Conservation (phyloP, 2,888 invertebrate species). For the Acrocyrtus sp. region DNA sequence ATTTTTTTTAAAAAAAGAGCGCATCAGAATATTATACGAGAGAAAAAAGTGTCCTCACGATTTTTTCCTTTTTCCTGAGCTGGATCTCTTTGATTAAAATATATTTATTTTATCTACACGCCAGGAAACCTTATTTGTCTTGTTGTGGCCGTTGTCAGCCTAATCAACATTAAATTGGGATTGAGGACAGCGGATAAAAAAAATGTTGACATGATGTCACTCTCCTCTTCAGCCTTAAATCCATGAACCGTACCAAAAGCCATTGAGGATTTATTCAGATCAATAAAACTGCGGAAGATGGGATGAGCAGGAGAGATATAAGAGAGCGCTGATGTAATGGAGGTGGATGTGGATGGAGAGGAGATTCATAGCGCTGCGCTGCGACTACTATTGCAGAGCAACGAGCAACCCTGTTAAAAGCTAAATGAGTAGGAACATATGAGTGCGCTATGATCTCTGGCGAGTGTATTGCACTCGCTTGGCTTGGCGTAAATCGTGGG, state of each 20-base stretch:
- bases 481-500: too few species aligned
- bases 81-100: too few species aligned
- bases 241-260: too few species aligned
- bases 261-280: constrained; percentile 6
- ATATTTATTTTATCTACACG: constrained; percentile 10
- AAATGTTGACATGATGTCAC: constrained; percentile 6
- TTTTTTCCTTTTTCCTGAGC: constrained; percentile 2
- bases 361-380: background rate
- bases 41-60: constrained; percentile 2
- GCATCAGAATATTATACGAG: background rate
- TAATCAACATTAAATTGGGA: constrained; percentile 19
- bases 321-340: background rate
- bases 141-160: constrained; percentile 10
- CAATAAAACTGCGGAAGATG: too few species aligned
- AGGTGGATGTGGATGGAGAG: background rate
- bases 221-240: background rate
- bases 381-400: too few species aligned
- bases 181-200: too few species aligned
- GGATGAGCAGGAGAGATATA: too few species aligned
- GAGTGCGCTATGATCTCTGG: too few species aligned
- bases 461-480: too few species aligned
- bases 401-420: too few species aligned
- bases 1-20: background rate
- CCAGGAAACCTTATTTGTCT: constrained; percentile 21
- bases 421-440: too few species aligned